Base-by-base conservation (phyloP, 1,140 invertebrate species). In the Drosophila neocordata region DNA sequence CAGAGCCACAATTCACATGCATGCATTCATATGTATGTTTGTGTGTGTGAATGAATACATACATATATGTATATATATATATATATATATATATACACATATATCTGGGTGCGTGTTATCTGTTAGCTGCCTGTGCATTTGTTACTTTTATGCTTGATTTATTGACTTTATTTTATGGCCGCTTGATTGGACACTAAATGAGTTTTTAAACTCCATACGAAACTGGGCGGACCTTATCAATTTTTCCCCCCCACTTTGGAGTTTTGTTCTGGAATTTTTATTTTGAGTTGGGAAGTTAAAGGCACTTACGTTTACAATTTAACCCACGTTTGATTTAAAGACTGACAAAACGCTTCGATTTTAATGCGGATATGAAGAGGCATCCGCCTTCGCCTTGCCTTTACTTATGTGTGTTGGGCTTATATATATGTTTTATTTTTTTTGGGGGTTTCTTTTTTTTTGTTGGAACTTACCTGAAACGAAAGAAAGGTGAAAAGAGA, bases 181-280 rank as follows among this genome's bases (percentile, higher is more conserved):
- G 78, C 83, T 87, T 87, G 83, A 87, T 87, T 87, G 83, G 83
- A 87, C 83, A 85, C 83, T 87, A 87, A 87, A 87, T 87, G 83
- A 87, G 83, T 87, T 87, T 87, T 87, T 85, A 85, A 85, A 85
- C 82, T 85, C 74, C 81, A 80, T 78, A 87, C 81, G 82, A 66
- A 81, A 78, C 69, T 67, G 83, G 82, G 83, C 78, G 82, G 79
- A 75, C 66, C 83, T 85, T 85, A 85, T 85, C 82, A 85, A 82
- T 85, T 70, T 81, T 69, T 71, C 56, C 58, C 57, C 62, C 31
- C 24, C 35, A 44, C 71, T 59, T 31, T 61, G 35, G 12, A 58
- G 56, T 37, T 13, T 57, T 67, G 51, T 63, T 65, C n/a, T 69
- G 35, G 37, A 37, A 44, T 35, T 65, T 83, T 31, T 31, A 7